Evolutionary conservation across 2,888 invertebrate genomes (phyloP).

Genomic region (Heteromurus nitidus): DNA sequence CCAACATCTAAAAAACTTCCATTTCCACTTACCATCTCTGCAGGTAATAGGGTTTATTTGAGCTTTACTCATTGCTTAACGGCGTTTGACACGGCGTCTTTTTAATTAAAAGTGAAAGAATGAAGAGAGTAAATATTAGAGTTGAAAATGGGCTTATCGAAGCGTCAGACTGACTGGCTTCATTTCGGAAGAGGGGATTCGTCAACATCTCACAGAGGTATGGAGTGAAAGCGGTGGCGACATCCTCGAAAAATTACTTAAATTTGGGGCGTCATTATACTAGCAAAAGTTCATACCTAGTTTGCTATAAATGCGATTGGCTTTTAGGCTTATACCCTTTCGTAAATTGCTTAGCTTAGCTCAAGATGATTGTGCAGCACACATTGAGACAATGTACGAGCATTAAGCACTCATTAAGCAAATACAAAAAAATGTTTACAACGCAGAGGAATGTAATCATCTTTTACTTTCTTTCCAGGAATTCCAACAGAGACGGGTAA

Average conservation of each 20-base stretch:
- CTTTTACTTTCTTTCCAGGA: constrained; percentile 62
- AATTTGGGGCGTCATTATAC: neutral
- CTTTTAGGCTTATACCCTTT: too few relatives aligned
- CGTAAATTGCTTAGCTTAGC: too few relatives aligned
- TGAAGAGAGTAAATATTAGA: neutral
- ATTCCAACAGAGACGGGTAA: constrained; percentile 64
- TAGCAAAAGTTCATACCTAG: neutral
- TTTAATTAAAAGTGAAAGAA: neutral
- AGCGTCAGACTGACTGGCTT: neutral
- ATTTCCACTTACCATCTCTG: neutral
- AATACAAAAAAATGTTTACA: neutral
- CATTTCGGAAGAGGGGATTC: neutral
- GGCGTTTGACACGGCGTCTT: neutral
- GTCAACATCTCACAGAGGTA: too few relatives aligned
- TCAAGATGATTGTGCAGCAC: too few relatives aligned
- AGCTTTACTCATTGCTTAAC: neutral
- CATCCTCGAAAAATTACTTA: neutral
- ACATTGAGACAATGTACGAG: too few relatives aligned
- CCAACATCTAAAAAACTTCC: too few relatives aligned
- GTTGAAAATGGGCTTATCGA: neutral
- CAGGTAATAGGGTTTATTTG: neutral
- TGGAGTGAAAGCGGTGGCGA: neutral
- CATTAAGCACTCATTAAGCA: neutral
- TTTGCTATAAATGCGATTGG: neutral
- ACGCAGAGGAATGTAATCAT: neutral